Base-by-base conservation (phyloP, 2,113 vertebrate species). In the Meriones unguiculatus region DNA sequence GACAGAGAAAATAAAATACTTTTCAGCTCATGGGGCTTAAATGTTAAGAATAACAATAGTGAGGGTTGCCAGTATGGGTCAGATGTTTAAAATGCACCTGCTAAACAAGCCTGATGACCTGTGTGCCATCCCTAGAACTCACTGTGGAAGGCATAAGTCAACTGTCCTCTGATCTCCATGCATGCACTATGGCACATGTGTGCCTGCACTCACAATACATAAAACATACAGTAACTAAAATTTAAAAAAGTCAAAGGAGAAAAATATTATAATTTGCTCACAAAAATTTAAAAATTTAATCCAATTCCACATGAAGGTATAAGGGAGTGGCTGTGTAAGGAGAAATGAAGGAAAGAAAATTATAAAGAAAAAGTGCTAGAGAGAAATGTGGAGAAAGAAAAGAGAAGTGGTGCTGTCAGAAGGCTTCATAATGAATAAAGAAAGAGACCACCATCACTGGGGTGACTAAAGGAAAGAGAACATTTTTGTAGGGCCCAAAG, bases 221-320 rank as follows among this genome's bases (percentile, higher is more conserved):
- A 20, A 2, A 17, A 25, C 35, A 62, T 22, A 52, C 12, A 32
- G 76, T 32, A 59, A 28, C 41, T 41, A 62, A 84, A 64, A 64
- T 64, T 46, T 5, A 46, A 84, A 41, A 30, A 69, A 50, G 17
- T 28, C 15, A 46, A 85, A 46, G 13, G 64, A 30, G 28, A 7
- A n/a, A 72, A 41, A 64, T 64, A 77, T 18, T 69, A 76, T 88
- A 64, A 41, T 82, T 50, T 70, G 20, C 85, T 87, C 25, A 22
- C 15, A 92, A 28, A 87, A 80, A 76, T 25, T 90, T 94, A 24
- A 93, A 89, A 88, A 32, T 35, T 25, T 35, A 52, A 89, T 25
- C 3, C 15, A 9, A 73, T 25, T 73, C 54, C 46, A 88, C 62
- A 72, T 50, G 67, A 77, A 95, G 15, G 0, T 69, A 32, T n/a